These are phyloP conservation scores for Caenorhabditis virilis DNA, from an alignment of 2,888 invertebrate genomes.

Conservation along the genomic window DNA sequence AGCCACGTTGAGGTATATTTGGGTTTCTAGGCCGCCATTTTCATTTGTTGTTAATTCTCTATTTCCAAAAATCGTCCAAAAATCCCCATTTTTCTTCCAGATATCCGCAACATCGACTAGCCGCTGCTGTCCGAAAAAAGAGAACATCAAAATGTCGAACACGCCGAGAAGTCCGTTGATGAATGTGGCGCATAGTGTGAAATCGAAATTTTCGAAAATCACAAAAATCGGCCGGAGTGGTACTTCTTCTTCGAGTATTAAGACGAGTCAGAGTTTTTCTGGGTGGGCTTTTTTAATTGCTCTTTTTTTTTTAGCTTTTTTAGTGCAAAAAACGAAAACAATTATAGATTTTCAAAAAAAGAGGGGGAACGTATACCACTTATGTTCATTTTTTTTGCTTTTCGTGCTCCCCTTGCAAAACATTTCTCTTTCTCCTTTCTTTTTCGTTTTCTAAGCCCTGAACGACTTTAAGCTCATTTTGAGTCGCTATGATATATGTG, in stretches of 20 bases:
- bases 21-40: too few species aligned
- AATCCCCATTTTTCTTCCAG: background rate
- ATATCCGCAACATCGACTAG: background rate
- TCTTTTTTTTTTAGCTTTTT: slow-evolving; percentile 4
- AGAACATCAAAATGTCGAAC: slow-evolving; percentile 22
- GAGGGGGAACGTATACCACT: too few species aligned
- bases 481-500: too few species aligned
- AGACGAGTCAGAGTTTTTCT: slow-evolving; percentile 43
- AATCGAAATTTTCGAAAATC: slow-evolving; percentile 44
- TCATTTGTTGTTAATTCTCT: too few species aligned
- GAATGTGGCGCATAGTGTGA: slow-evolving; percentile 64
- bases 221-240: slow-evolving; percentile 33
- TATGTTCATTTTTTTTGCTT: background rate
- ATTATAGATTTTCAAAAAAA: background rate
- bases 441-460: background rate
- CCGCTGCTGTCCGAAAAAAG: too few species aligned
- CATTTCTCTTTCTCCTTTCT: background rate
- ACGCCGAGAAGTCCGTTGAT: slow-evolving; percentile 64
- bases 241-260: slow-evolving; percentile 16
- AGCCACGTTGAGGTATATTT: too few species aligned
- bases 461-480: too few species aligned
- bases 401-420: background rate
- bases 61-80: too few species aligned
- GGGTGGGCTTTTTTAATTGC: slow-evolving; percentile 25
- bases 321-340: background rate